Percentiles rank a stretch among this genome's conserved stretches.
phyloP scores from a whole-genome alignment of 2,797 vertebrate genomes.

The Danio albolineatus region DNA sequence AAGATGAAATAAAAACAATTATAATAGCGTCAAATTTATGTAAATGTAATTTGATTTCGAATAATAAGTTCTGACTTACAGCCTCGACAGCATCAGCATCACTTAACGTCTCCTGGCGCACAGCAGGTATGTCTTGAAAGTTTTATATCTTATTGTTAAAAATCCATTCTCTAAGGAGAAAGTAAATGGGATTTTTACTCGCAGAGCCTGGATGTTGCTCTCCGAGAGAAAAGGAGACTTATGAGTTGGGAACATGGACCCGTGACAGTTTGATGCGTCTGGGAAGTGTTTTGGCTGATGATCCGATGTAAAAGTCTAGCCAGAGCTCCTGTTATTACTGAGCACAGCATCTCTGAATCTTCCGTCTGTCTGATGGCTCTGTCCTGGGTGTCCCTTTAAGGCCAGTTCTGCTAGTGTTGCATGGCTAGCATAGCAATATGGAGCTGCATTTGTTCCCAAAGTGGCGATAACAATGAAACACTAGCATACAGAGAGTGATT shows the following conservation, averaged over 20 bases:
- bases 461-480: slow-evolving; percentile 10
- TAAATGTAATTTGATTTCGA: too few species aligned
- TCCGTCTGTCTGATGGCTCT: slow-evolving; percentile 70
- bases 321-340: slow-evolving; percentile 23
- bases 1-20: too few species aligned
- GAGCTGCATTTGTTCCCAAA: slow-evolving; percentile 49
- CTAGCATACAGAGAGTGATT: not conserved
- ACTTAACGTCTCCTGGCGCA: not conserved
- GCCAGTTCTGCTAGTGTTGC: slow-evolving; percentile 61
- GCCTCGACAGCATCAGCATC: not conserved
- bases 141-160: not conserved
- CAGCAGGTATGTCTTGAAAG: not conserved
- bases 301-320: slow-evolving; percentile 26
- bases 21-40: too few species aligned
- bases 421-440: slow-evolving; percentile 34
- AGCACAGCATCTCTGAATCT: slow-evolving; percentile 61
- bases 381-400: slow-evolving; percentile 72
- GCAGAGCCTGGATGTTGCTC: not conserved
- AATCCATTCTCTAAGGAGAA: not conserved
- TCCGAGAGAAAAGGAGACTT: slow-evolving; percentile 33
- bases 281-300: slow-evolving; percentile 10
- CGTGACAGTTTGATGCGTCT: slow-evolving; percentile 26
- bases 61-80: not conserved
- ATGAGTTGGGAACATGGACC: not conserved
- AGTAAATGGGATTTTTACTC: slow-evolving; percentile 10